Percentiles rank a stretch among this genome's conserved stretches.
These are phyloP conservation scores for Pogonomyrmex barbatus DNA, from an alignment of 1,140 invertebrate genomes.

Conservation along the genomic window DNA sequence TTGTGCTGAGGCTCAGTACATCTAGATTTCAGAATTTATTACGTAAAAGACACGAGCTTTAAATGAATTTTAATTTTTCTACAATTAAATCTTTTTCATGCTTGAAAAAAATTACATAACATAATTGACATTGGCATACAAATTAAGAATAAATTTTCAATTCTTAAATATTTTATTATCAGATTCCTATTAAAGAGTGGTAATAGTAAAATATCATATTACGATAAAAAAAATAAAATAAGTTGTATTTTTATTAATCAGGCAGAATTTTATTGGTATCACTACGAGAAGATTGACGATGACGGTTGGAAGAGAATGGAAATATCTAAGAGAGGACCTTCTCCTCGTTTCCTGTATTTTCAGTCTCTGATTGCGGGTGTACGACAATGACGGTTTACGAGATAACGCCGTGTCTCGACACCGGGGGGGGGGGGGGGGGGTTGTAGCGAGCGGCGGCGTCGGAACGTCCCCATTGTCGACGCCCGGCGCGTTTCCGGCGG, in stretches of 20 bases:
- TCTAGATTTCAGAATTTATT: constrained; percentile 14
- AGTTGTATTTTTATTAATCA: no score
- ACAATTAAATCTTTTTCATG: no score
- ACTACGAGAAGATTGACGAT: neutral
- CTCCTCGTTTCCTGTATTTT: neutral
- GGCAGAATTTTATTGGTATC: neutral
- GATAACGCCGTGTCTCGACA: constrained; percentile 23
- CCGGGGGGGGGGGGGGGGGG: no score
- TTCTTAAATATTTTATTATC: neutral
- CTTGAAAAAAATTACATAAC: no score
- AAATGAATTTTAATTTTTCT: neutral
- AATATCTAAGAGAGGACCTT: neutral
- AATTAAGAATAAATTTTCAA: no score
- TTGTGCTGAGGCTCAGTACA: neutral
- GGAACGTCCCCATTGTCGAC: constrained; percentile 65
- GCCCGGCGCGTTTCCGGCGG: constrained; percentile 65
- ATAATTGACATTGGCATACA: no score
- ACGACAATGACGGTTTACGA: constrained; percentile 14
- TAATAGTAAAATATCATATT: neutral
- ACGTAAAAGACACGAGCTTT: neutral
- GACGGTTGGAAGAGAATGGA: constrained; percentile 1
- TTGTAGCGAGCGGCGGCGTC: constrained; percentile 41
- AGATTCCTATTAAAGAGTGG: neutral
- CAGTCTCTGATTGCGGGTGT: constrained; percentile 29
- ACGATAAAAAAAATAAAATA: no score